phyloP scores from a whole-genome alignment of 2,797 vertebrate genomes.

The Etheostoma nigrum region DNA sequence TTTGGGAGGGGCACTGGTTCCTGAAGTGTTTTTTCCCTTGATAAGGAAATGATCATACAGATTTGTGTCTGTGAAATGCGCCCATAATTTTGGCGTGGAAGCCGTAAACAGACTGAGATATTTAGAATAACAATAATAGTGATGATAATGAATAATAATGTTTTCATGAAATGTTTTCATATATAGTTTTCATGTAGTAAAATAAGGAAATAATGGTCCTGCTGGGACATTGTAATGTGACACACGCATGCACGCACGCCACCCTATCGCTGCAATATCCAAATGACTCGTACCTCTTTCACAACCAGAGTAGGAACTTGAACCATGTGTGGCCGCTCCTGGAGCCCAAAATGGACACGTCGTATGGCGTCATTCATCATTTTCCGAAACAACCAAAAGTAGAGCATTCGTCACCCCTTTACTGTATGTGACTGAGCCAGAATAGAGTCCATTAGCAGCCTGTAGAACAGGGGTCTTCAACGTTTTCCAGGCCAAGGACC shows the following conservation, averaged over 20 bases:
- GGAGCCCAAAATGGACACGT: constrained; percentile 23
- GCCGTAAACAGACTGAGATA: not conserved
- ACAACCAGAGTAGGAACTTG: constrained; percentile 18
- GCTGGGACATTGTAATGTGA: too few relatives aligned
- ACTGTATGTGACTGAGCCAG: constrained; percentile 27
- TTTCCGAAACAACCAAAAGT: constrained; percentile 15
- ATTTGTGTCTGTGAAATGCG: not conserved
- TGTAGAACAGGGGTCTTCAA: too few relatives aligned
- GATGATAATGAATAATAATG: too few relatives aligned
- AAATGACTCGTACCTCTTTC: constrained; percentile 24
- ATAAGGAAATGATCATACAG: not conserved
- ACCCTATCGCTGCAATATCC: not conserved
- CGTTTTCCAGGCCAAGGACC: too few relatives aligned
- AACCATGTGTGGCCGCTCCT: not conserved
- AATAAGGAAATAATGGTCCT: too few relatives aligned
- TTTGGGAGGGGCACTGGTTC: not conserved
- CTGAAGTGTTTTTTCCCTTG: not conserved
- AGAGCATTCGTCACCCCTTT: constrained; percentile 43
- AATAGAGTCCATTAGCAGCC: constrained; percentile 14
- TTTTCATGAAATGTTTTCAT: not conserved
- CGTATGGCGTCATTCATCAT: constrained; percentile 23
- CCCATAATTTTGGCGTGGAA: not conserved
- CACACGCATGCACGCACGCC: too few relatives aligned
- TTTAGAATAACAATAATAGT: too few relatives aligned
- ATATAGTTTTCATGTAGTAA: not conserved